Base-by-base conservation (phyloP, 2,888 invertebrate genomes). In the Anarsia innoxiella region DNA sequence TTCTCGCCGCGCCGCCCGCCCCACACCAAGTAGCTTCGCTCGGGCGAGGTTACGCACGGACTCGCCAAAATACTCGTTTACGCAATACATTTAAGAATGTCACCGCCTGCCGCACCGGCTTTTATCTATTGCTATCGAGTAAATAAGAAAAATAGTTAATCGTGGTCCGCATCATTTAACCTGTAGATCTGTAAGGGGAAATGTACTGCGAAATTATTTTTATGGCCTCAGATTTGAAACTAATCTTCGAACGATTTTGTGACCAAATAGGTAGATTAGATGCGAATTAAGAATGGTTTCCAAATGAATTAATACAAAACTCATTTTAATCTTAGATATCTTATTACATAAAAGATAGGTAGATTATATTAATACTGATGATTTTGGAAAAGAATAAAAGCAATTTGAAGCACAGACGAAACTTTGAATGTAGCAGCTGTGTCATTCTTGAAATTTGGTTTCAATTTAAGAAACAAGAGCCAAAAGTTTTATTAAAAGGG, bases 381-480 rank as follows among this genome's bases (percentile, higher is more conserved):
- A 33, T 12, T 38, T 41, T 48, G 36, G 38, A 42, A 52, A 55
- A 48, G 46, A 53, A 56, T 51, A 45, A 61, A 68, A 62, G 59
- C 59, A 69, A 70, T 68, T 66, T 67, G 49, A 61, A 50, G 56
- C 51, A 54, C 54, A 59, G 60, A 58, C 45, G 48, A 51, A 45
- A 42, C 47, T 55, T 56, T 47, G 52, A 62, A 56, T 56, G 73
- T 61, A 63, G 65, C 78, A 79, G 78, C 77, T 80, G 80, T 63
- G 73, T 74, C 72, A 65, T 67, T 66, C 66, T 62, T 69, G 72
- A 69, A 72, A 76, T 79, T 74, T 72, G 72, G 75, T 77, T 75
- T 68, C 68, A 76, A 79, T 79, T 77, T 74, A 57, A 75, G 73
- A 74, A 78, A 72, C 76, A 70, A 70, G 72, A 72, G 66, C 60